These are phyloP conservation scores for Andrena dorsata DNA, from an alignment of 2,888 invertebrate species.

Conservation along the genomic window DNA sequence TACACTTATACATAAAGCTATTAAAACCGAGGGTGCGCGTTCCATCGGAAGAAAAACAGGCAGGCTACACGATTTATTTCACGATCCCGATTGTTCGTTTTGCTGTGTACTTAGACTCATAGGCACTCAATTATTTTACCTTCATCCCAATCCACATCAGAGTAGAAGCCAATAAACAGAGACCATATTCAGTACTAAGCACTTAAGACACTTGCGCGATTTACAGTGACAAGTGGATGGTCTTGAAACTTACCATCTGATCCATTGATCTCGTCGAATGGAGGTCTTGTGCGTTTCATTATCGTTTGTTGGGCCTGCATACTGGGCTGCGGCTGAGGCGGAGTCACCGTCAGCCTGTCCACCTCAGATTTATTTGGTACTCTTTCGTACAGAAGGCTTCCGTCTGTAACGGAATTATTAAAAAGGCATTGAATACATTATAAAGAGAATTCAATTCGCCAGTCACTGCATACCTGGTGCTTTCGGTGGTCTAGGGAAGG, in stretches of 20 bases:
- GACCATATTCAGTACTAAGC: constrained; percentile 81
- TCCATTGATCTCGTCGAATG: constrained; percentile 95
- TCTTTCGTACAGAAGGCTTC: constrained; percentile 94
- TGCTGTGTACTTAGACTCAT: constrained; percentile 39
- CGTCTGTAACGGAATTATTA: constrained; percentile 86
- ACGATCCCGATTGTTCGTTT: constrained; percentile 28
- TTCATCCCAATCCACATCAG: constrained; percentile 89
- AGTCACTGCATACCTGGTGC: constrained; percentile 88
- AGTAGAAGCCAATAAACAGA: constrained; percentile 87
- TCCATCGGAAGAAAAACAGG: constrained; percentile 26
- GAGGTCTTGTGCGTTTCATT: constrained; percentile 91
- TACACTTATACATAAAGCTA: constrained; percentile 28
- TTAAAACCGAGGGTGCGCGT: constrained; percentile 30
- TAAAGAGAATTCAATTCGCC: background rate
- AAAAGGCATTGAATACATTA: background rate
- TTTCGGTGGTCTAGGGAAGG: constrained; percentile 96
- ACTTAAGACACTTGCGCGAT: constrained; percentile 87
- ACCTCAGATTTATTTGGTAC: constrained; percentile 92
- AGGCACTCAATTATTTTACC: constrained; percentile 83
- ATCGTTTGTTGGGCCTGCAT: constrained; percentile 85
- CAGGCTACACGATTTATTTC: constrained; percentile 23
- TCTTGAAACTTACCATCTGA: constrained; percentile 91
- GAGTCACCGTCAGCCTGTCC: constrained; percentile 88
- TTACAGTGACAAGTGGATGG: constrained; percentile 19
- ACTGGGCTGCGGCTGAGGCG: constrained; percentile 83